Conservation (phyloP, 2,113 vertebrate genomes). For the Percina caprodes region DNA sequence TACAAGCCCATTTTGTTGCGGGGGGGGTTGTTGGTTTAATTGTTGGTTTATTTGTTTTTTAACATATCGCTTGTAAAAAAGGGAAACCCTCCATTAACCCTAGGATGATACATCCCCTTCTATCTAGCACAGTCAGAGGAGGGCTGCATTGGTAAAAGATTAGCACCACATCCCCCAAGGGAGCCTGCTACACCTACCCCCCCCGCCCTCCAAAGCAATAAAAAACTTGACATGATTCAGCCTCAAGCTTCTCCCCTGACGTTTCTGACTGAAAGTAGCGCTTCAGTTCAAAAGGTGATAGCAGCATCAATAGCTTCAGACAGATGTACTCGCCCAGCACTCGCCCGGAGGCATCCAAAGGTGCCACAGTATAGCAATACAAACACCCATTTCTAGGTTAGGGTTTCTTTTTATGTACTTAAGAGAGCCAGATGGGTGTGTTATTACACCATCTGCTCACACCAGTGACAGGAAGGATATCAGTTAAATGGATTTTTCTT, state of each 20-base stretch:
- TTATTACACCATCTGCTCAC: background rate
- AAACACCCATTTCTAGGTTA: conserved; percentile 1
- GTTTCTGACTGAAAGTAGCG: background rate
- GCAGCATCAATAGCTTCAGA: background rate
- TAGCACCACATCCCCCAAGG: conserved; percentile 7
- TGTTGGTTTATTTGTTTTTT: conserved; percentile 9
- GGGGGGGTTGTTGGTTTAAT: conserved; percentile 14
- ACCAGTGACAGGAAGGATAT: conserved; percentile 4
- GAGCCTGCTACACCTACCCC: conserved; percentile 13
- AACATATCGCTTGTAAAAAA: background rate
- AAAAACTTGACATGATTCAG: conserved; percentile 25
- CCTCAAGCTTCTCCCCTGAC: conserved; percentile 18
- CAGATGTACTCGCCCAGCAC: background rate
- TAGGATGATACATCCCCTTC: background rate
- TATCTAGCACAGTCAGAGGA: conserved; percentile 30
- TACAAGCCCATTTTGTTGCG: background rate
- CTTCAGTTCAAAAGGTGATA: background rate
- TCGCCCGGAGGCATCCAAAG: background rate
- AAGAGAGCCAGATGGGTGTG: background rate
- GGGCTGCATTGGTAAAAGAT: background rate
- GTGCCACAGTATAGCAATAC: conserved; percentile 48
- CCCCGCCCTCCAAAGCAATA: conserved; percentile 66
- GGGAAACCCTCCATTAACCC: conserved; percentile 21
- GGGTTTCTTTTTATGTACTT: background rate
- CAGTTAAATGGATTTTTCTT: conserved; percentile 1